Conservation (phyloP, 2,113 vertebrate genomes). For the Cololabis saira region DNA sequence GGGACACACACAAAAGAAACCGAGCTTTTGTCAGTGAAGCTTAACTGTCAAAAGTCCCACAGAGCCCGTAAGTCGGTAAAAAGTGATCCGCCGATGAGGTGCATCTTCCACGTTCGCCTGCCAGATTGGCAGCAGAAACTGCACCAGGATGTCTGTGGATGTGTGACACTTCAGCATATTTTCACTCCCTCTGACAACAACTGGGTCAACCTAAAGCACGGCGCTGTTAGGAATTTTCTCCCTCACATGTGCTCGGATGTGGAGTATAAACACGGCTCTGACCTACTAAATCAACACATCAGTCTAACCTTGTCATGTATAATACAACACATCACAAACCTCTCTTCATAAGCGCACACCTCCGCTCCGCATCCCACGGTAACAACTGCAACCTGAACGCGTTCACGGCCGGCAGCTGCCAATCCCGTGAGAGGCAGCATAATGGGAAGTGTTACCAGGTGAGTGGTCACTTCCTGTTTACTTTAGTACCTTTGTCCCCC, state of each 20-base stretch:
- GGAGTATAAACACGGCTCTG: conserved; percentile 35
- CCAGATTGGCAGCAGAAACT: conserved; percentile 30
- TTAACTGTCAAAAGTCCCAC: conserved; percentile 12
- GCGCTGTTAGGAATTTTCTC: conserved; percentile 23
- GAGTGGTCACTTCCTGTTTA: conserved; percentile 74
- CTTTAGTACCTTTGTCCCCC: conserved; percentile 9
- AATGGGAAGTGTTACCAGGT: conserved; percentile 37
- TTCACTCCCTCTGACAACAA: conserved; percentile 58
- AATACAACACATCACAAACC: conserved; percentile 24
- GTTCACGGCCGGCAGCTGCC: conserved; percentile 1
- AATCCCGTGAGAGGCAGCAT: conserved; percentile 48
- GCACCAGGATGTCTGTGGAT: conserved; percentile 12
- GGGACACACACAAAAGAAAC: conserved; percentile 21
- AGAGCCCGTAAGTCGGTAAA: conserved; percentile 9
- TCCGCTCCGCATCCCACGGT: neutral
- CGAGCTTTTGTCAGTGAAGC: conserved; percentile 12
- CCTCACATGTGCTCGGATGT: conserved; percentile 15
- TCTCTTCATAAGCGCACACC: neutral
- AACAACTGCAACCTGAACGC: conserved; percentile 21
- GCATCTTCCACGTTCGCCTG: conserved; percentile 33
- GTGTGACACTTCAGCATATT: conserved; percentile 47
- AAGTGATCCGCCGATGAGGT: conserved; percentile 5
- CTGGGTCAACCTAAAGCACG: conserved; percentile 43
- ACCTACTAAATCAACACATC: conserved; percentile 46
- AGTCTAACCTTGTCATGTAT: conserved; percentile 6